These are phyloP conservation scores for Leptinotarsa tumamoca DNA, from an alignment of 2,888 invertebrate species.

Conservation along the genomic window DNA sequence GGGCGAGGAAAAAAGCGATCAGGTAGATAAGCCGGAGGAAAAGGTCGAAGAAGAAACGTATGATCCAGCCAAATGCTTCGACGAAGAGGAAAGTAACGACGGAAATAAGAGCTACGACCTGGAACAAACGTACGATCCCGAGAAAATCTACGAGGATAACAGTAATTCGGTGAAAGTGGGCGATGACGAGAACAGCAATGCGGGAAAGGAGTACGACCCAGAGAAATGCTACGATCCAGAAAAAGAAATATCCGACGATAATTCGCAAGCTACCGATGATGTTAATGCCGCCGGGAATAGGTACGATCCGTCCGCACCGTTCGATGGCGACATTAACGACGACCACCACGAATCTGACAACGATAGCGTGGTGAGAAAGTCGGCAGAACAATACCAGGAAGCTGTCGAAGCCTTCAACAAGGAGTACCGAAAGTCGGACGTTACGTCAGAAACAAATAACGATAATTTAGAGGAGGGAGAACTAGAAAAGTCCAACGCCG, in stretches of 20 bases:
- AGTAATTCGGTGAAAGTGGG: constrained; percentile 13
- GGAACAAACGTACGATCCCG: constrained; percentile 38
- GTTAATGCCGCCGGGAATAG: constrained; percentile 8
- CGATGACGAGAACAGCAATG: constrained; percentile 18
- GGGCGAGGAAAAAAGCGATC: neutral
- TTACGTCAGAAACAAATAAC: constrained; percentile 1
- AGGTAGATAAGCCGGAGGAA: constrained; percentile 5
- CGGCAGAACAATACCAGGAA: constrained; percentile 12
- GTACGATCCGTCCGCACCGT: constrained; percentile 32
- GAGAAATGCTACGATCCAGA: constrained; percentile 19
- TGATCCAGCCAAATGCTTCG: constrained; percentile 35
- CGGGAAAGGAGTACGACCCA: constrained; percentile 28
- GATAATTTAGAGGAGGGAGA: constrained; percentile 7
- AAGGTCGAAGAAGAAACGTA: constrained; percentile 28
- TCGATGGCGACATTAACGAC: constrained; percentile 28
- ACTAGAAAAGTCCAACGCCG: constrained; percentile 1
- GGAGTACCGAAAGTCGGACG: neutral
- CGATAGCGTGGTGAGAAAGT: neutral
- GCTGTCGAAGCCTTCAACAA: constrained; percentile 10
- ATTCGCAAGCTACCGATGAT: neutral
- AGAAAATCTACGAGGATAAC: constrained; percentile 32
- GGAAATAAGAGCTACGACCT: constrained; percentile 24
- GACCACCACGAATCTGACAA: neutral
- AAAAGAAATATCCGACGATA: constrained; percentile 10
- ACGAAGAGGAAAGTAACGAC: constrained; percentile 22